Percentiles rank a stretch among this genome's conserved stretches.
Conservation (phyloP, 2,888 invertebrate species). For the Macrophya annulata region DNA sequence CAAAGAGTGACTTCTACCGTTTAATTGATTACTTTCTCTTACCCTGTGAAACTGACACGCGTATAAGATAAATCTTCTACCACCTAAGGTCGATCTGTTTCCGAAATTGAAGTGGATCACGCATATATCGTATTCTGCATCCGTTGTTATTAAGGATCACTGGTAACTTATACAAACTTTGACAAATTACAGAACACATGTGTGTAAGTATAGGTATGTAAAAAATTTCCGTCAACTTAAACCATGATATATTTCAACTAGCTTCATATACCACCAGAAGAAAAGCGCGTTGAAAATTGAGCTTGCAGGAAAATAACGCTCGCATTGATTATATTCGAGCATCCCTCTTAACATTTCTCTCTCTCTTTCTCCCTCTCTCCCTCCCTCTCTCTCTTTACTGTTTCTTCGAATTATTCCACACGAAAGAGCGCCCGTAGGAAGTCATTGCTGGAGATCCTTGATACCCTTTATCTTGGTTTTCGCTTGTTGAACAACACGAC, state of each 20-base stretch:
- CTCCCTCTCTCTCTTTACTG: background rate
- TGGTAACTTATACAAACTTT: conserved; percentile 4
- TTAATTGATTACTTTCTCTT: conserved; percentile 8
- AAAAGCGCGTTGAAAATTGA: background rate
- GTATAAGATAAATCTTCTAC: background rate
- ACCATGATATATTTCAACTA: background rate
- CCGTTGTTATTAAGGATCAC: background rate
- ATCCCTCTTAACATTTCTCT: background rate
- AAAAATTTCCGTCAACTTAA: conserved; percentile 4
- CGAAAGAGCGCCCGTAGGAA: background rate
- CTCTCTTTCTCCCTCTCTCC: background rate
- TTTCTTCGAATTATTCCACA: conserved; percentile 18
- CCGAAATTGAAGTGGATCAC: background rate
- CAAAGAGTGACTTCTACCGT: background rate
- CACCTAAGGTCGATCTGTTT: background rate
- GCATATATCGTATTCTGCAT: background rate
- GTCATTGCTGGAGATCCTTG: conserved; percentile 29
- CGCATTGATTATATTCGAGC: conserved; percentile 10
- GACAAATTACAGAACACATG: background rate
- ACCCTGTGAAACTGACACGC: background rate
- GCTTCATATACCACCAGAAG: background rate
- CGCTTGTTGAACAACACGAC: conserved; percentile 35
- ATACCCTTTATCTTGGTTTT: conserved; percentile 48
- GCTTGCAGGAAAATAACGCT: background rate
- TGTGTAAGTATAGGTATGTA: background rate